phyloP scores from a whole-genome alignment of 2,797 vertebrate genomes.

The Nannoperca australis region DNA sequence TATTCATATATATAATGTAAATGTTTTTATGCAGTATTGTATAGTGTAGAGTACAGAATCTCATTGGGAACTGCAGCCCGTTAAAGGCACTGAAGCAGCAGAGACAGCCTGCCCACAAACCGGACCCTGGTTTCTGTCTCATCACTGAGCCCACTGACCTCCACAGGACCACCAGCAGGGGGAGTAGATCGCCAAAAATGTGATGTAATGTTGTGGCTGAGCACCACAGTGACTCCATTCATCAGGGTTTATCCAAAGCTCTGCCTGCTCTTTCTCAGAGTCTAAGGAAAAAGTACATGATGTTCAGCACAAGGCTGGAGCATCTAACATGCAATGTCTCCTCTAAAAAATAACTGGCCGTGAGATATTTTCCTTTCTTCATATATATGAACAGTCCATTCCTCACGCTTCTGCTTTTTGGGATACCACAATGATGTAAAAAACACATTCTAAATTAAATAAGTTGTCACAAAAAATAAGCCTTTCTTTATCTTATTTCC shows the following conservation, averaged over 20 bases:
- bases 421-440: neutral
- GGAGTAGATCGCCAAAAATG: conserved; percentile 1
- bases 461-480: neutral
- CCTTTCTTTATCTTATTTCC: neutral
- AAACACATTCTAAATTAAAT: neutral
- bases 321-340: too few relatives aligned
- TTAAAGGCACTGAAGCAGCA: neutral
- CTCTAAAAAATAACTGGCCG: neutral
- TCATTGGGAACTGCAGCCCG: neutral
- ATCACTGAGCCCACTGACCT: neutral
- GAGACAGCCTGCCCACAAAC: neutral
- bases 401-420: neutral
- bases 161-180: conserved; percentile 29
- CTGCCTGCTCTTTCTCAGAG: neutral
- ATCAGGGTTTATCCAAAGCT: conserved; percentile 4
- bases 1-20: too few relatives aligned
- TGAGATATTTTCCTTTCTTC: neutral
- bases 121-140: neutral
- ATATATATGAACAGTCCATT: neutral
- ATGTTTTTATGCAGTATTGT: too few relatives aligned
- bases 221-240: neutral
- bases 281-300: neutral
- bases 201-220: neutral
- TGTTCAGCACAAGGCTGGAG: neutral
- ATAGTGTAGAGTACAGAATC: neutral